Percentiles rank a stretch among this genome's conserved stretches.
Conservation (phyloP, 1,140 invertebrate genomes). For the Planococcus citri region DNA sequence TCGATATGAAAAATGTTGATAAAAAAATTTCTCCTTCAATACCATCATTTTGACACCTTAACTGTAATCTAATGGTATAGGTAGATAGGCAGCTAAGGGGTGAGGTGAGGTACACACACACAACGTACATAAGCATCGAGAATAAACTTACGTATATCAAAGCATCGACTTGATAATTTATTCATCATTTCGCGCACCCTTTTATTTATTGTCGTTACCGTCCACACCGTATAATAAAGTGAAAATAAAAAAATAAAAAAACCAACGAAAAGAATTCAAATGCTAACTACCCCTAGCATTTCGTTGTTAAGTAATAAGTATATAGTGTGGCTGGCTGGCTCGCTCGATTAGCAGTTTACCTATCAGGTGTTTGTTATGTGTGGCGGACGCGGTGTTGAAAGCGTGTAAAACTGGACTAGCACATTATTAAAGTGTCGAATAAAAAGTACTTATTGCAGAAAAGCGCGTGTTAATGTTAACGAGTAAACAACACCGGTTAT, state of each 20-base stretch:
- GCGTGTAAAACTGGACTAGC: neutral
- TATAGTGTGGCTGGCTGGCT: no score
- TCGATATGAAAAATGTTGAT: no score
- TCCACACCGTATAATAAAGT: neutral
- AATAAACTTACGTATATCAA: no score
- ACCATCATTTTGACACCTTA: no score
- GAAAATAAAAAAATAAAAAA: no score
- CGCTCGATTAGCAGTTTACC: neutral
- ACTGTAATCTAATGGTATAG: no score
- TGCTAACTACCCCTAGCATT: neutral
- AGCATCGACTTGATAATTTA: neutral
- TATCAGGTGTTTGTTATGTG: no score
- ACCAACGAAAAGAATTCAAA: neutral
- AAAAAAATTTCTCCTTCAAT: no score
- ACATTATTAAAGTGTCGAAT: neutral
- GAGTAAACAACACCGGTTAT: conserved; percentile 6
- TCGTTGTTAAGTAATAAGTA: neutral
- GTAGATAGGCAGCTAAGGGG: no score
- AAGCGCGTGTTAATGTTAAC: neutral
- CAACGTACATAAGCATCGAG: no score
- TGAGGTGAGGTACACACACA: no score
- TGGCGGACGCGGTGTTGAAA: neutral
- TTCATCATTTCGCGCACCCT: neutral
- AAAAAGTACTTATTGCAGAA: conserved; percentile 4
- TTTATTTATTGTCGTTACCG: neutral